phyloP scores from a whole-genome alignment of 2,888 invertebrate genomes.

The Liopterus haemorrhoidalis region DNA sequence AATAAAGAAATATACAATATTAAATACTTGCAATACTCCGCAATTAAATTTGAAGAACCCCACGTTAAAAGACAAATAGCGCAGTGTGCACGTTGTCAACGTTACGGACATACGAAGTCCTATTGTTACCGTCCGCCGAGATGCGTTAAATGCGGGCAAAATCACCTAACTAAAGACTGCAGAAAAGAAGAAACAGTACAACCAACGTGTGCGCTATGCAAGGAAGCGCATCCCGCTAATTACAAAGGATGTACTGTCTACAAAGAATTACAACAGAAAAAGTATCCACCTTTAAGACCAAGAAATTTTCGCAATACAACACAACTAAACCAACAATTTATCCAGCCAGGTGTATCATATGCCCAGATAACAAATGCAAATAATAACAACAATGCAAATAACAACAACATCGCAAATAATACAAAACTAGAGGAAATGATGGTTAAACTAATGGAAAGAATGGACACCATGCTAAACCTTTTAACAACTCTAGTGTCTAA shows the following conservation, averaged over 20 bases:
- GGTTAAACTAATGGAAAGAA: constrained; percentile 12
- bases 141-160: constrained; percentile 28
- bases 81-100: constrained; percentile 29
- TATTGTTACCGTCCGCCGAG: constrained; percentile 25
- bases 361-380: constrained; percentile 9
- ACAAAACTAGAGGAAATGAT: constrained; percentile 2
- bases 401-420: constrained; percentile 8
- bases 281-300: constrained; percentile 2
- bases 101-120: constrained; percentile 31
- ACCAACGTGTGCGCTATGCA: constrained; percentile 23
- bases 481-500: constrained; percentile 9
- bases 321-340: background rate
- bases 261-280: constrained; percentile 17
- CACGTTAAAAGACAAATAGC: constrained; percentile 7
- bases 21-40: constrained; percentile 4
- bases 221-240: constrained; percentile 19
- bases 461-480: constrained; percentile 12
- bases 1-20: constrained; percentile 12
- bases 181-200: constrained; percentile 17
- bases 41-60: constrained; percentile 7
- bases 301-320: too few relatives aligned
- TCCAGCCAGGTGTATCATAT: background rate
- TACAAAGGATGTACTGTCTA: constrained; percentile 22
- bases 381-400: too few relatives aligned
- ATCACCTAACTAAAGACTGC: constrained; percentile 23